A percentile compares a stretch with the other conserved stretches of the same genome.
These are phyloP conservation scores for Hirtodrosophila confusa DNA, from an alignment of 2,888 invertebrate genomes.

Conservation along the genomic window DNA sequence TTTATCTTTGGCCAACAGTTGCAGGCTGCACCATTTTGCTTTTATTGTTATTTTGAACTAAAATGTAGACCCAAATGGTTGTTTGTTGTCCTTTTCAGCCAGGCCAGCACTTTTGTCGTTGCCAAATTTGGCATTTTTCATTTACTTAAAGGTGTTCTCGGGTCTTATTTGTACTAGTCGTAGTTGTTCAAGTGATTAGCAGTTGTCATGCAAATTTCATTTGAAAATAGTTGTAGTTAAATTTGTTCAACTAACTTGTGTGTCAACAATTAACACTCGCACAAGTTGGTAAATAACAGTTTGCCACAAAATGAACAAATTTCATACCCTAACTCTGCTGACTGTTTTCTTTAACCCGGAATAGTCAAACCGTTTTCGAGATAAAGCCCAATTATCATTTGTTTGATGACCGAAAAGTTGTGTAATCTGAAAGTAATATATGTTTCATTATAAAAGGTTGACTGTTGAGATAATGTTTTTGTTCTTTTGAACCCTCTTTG, in stretches of 20 bases:
- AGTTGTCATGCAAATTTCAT: constrained; percentile 23
- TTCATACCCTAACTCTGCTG: no score
- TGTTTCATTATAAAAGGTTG: no score
- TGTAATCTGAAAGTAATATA: no score
- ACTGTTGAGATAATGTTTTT: no score
- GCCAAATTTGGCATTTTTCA: constrained; percentile 30
- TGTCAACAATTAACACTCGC: constrained; percentile 38
- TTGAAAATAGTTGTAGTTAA: constrained; percentile 7
- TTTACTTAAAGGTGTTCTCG: constrained; percentile 17
- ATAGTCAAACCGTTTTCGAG: no score
- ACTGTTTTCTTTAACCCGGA: no score
- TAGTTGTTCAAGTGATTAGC: constrained; percentile 29
- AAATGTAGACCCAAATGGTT: constrained; percentile 30
- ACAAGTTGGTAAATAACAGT: constrained; percentile 29
- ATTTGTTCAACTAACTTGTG: not conserved
- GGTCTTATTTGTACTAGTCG: constrained; percentile 6
- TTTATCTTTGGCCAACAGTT: constrained; percentile 58
- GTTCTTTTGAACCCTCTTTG: no score
- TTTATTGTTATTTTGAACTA: constrained; percentile 40
- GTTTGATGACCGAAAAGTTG: no score
- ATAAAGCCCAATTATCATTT: no score
- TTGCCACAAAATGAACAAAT: no score
- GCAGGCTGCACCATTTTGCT: constrained; percentile 21
- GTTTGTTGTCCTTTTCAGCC: constrained; percentile 29
- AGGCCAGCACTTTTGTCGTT: constrained; percentile 38